A percentile compares a stretch with the other conserved stretches of the same genome.
Conservation (phyloP, 2,888 invertebrate genomes). For the Apocheima hispidaria region DNA sequence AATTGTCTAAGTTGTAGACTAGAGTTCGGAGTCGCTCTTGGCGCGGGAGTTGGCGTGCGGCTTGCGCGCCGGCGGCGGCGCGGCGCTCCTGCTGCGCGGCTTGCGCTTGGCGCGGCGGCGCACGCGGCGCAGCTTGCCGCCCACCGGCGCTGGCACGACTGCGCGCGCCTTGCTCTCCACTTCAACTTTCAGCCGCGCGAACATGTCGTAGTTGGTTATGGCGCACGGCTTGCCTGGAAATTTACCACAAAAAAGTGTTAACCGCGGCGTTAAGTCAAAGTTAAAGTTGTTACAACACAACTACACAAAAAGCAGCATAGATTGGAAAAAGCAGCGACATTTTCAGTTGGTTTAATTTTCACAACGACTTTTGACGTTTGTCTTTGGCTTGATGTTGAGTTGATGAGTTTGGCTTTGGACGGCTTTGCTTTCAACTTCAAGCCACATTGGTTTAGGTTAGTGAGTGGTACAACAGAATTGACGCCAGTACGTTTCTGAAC, state of each 20-base stretch:
- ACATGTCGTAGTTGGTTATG: slow-evolving; percentile 83
- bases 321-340: too few relatives aligned
- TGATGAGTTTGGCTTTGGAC: background rate
- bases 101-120: slow-evolving; percentile 68
- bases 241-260: background rate
- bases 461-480: too few relatives aligned
- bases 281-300: too few relatives aligned
- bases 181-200: slow-evolving; percentile 77
- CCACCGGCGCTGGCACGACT: slow-evolving; percentile 57
- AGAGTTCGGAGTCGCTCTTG: slow-evolving; percentile 80
- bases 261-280: too few relatives aligned
- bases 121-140: slow-evolving; percentile 65
- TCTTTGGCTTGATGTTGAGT: too few relatives aligned
- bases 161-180: slow-evolving; percentile 74
- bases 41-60: slow-evolving; percentile 69
- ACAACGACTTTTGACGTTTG: too few relatives aligned
- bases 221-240: slow-evolving; percentile 78
- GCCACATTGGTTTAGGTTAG: too few relatives aligned
- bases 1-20: slow-evolving; percentile 33
- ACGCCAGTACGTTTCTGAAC: too few relatives aligned
- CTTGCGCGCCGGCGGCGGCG: slow-evolving; percentile 64
- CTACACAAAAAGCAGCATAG: too few relatives aligned
- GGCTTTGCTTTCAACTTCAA: too few relatives aligned
- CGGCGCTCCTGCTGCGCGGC: slow-evolving; percentile 78
- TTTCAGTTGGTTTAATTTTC: too few relatives aligned